A percentile compares a stretch with the other conserved stretches of the same genome.
Evolutionary conservation across 2,113 vertebrate species (phyloP).

Genomic region (Pao palembangensis): DNA sequence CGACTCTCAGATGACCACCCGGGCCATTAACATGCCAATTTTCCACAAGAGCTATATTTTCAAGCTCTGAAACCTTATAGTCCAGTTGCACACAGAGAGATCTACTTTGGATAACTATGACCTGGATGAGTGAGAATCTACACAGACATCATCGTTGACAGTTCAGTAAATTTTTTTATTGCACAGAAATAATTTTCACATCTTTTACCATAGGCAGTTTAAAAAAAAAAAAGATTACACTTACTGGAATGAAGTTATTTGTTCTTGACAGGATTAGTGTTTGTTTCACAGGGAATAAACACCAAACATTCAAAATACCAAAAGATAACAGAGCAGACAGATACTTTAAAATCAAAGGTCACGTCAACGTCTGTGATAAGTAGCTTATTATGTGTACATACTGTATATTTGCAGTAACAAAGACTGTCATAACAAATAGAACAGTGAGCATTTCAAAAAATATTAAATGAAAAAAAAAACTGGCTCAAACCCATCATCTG

Average conservation of each 20-base stretch:
- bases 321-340: slow-evolving; percentile 25
- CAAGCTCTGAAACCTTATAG: too few species aligned
- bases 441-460: neutral
- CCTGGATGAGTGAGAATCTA: too few species aligned
- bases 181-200: slow-evolving; percentile 54
- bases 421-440: neutral
- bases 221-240: slow-evolving; percentile 44
- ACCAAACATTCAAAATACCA: slow-evolving; percentile 30
- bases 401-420: neutral
- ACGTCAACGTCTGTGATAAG: slow-evolving; percentile 1
- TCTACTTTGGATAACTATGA: too few species aligned
- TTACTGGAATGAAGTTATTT: slow-evolving; percentile 50
- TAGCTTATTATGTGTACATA: slow-evolving; percentile 24
- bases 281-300: slow-evolving; percentile 40
- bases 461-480: neutral
- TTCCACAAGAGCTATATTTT: too few species aligned
- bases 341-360: slow-evolving; percentile 7
- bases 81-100: too few species aligned
- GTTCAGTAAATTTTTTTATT: slow-evolving; percentile 51
- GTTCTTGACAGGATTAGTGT: slow-evolving; percentile 47
- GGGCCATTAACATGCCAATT: too few species aligned
- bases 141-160: too few species aligned
- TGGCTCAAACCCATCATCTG: neutral
- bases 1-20: too few species aligned
- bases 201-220: slow-evolving; percentile 38